A percentile compares a stretch with the other conserved stretches of the same genome.
phyloP scores from a whole-genome alignment of 2,888 invertebrate species.

The Rhaphigaster nebulosa region DNA sequence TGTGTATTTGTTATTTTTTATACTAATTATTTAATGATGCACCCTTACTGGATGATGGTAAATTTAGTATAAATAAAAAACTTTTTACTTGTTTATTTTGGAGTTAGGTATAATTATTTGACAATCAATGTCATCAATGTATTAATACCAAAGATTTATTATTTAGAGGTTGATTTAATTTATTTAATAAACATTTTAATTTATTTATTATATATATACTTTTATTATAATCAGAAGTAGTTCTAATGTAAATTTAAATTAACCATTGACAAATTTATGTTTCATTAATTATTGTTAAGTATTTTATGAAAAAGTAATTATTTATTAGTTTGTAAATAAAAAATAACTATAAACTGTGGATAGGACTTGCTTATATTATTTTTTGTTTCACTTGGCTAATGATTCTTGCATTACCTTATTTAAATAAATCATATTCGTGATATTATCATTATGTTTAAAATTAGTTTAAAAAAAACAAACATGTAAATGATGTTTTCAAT shows the following conservation, averaged over 20 bases:
- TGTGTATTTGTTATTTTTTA: background rate
- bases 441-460: background rate
- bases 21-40: background rate
- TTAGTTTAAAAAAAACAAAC: background rate
- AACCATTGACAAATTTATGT: background rate
- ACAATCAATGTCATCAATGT: slow-evolving; percentile 18
- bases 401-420: background rate
- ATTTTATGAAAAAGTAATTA: background rate
- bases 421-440: background rate
- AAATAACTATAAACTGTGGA: background rate
- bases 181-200: no score
- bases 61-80: background rate
- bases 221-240: background rate
- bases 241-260: background rate
- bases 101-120: background rate
- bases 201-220: background rate
- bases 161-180: slow-evolving; percentile 1
- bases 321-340: background rate
- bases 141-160: slow-evolving; percentile 42
- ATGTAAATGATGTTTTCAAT: background rate
- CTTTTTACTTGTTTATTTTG: background rate
- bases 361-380: background rate
- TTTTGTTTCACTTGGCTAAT: background rate
- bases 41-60: background rate
- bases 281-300: background rate